These are phyloP conservation scores for Plagiodera versicolora DNA, from an alignment of 2,888 invertebrate genomes.

Conservation along the genomic window DNA sequence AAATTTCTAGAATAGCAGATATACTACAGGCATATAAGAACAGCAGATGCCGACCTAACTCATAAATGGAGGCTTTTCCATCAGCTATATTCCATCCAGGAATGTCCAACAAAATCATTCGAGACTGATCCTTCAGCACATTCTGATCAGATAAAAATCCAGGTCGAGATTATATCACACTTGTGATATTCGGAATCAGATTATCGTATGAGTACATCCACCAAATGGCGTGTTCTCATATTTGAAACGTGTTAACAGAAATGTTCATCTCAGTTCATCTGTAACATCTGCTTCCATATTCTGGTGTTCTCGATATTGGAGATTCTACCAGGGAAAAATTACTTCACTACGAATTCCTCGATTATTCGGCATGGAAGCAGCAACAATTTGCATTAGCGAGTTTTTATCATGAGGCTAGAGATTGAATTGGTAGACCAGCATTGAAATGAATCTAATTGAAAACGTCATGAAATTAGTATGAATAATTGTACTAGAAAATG, in stretches of 20 bases:
- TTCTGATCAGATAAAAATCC: not conserved
- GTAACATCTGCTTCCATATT: slow-evolving; percentile 22
- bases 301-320: slow-evolving; percentile 24
- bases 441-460: not conserved
- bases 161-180: not conserved
- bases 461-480: not conserved
- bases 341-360: not conserved
- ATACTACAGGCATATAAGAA: too few relatives aligned
- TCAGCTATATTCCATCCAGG: too few relatives aligned
- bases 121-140: not conserved
- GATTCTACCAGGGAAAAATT: slow-evolving; percentile 6
- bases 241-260: slow-evolving; percentile 23
- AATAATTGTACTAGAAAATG: too few relatives aligned
- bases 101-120: too few relatives aligned
- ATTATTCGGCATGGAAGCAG: not conserved
- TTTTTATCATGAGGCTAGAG: not conserved
- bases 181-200: not conserved
- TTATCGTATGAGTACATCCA: not conserved
- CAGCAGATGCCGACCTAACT: too few relatives aligned
- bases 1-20: too few relatives aligned
- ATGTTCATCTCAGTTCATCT: slow-evolving; percentile 24
- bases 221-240: slow-evolving; percentile 8
- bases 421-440: not conserved
- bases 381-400: not conserved
- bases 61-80: too few relatives aligned